Evolutionary conservation across 2,797 vertebrate species (phyloP).

Genomic region (Sebastes baramenuke): DNA sequence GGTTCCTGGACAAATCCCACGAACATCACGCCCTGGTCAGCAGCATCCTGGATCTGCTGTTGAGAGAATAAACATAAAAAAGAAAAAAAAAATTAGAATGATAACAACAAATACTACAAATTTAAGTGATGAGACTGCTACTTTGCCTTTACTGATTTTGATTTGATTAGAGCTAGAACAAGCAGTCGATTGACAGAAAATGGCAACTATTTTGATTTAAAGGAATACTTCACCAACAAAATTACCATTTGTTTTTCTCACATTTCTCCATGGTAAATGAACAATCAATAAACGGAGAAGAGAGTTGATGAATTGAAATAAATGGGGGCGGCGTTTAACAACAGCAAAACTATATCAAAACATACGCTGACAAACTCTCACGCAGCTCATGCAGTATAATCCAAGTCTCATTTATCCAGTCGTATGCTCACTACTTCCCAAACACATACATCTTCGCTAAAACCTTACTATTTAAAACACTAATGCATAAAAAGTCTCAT

Average conservation of each 20-base stretch:
- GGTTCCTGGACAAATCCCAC: constrained; percentile 93
- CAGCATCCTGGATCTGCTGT: constrained; percentile 94
- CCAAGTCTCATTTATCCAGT: background rate
- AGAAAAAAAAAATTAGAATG: background rate
- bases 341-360: too few relatives aligned
- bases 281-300: too few relatives aligned
- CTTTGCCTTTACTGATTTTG: background rate
- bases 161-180: background rate
- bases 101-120: background rate
- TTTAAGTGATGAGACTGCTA: rapidly evolving
- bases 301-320: too few relatives aligned
- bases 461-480: background rate
- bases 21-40: constrained; percentile 92
- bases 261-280: too few relatives aligned
- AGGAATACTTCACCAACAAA: background rate
- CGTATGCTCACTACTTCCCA: background rate
- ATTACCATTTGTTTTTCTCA: too few relatives aligned
- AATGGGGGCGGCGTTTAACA: too few relatives aligned
- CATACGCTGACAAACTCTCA: too few relatives aligned
- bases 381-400: background rate
- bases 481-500: background rate
- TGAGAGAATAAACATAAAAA: background rate
- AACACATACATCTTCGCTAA: background rate
- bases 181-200: background rate
- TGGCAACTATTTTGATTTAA: background rate